Base-by-base conservation (phyloP, 1,140 invertebrate genomes). In the Drosophila micromelanica region DNA sequence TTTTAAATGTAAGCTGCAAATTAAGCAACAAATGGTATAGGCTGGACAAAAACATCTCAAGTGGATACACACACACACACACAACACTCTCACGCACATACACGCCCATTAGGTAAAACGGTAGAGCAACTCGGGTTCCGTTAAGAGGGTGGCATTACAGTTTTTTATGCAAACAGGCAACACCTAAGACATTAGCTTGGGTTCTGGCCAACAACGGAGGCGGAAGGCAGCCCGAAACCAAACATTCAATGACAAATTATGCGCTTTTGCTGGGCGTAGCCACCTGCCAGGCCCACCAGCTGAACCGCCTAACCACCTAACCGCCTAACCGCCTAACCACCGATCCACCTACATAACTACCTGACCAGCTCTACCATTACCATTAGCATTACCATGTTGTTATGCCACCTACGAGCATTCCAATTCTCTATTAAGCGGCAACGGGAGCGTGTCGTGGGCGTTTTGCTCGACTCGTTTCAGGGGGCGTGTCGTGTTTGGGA, bases 211-310 rank as follows among this genome's bases (percentile, higher is more conserved):
- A 63, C 45, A 43, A 48, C 37, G 37, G 23, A n/a, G 43, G 13
- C 38, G 12, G 17, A 30, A 30, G 52, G 17, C 32, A 40, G 60
- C n/a, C 77, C 54, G 56, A 77, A 78, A 48, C 67, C 85, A 89
- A 87, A 85, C 85, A 89, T 80, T 89, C 85, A 89, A 85, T 89
- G 85, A 89, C 85, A 89, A 89, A 89, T 89, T 90, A 76, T 89
- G 80, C 77, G 80, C 56, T 76, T 63, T 52, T 42, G 70, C 72
- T 67, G 78, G 76, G 78, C 76, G 82, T 85, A 23, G 46, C 69
- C 37, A 65, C 70, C 86, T 61, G 78, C 60, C 68, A 63, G 30
- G 48, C 59, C 17, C 15, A 51, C 38, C 81, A 17, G 45, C 32
- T 15, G 15, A 13, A 51, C 79, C 76, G 62, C 60, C 57, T 68